Base-by-base conservation (phyloP, 2,888 invertebrate genomes). In the Cremastinae sp. region DNA sequence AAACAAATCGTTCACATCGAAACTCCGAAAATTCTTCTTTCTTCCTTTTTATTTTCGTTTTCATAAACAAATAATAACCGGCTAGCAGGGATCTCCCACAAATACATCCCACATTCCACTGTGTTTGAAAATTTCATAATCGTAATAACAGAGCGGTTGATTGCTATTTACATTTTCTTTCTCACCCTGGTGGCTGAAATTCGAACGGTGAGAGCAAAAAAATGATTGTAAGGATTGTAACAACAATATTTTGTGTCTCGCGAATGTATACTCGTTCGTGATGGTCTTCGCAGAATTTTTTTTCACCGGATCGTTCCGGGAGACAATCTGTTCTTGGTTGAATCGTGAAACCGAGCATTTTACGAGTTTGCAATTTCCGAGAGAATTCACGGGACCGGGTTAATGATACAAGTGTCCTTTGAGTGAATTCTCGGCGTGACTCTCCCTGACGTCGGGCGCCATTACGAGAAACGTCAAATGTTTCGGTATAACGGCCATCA, bases 1-100 rank as follows among this genome's bases (percentile, higher is more conserved):
- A 12, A 20, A 53, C 14, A 10, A 28, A 22, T 10, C 10, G 12
- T 9, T 9, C 28, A 12, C 10, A 49, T 49, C 45, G 2, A n/a
- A 14, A 45, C 20, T 45, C 61, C 53, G 18, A 43, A 49, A 28
- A 7, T 16, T 51, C 14, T 43, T 36, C 47, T 16, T 20, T 78
- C 79, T 81, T 82, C 84, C 85, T 85, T 84, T 81, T 85, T 79
- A 84, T 70, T 69, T 65, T 70, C 73, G 2, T 59, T 41, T 12
- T 62, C 10, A 4, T 47, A 28, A 28, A 28, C 28, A 28, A 28
- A 28, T 28, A 28, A 28, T 28, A 28, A 3, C 28, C 5, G 5
- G 28, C 28, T 28, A 2, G 5, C 28, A 28, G 28, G 28, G 2
- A 3, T 28, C 28, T 2, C 2, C 28, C 5, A 28, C 2, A 28